Base-by-base conservation (phyloP, 2,113 vertebrate species). In the Scophthalmus maximus region DNA sequence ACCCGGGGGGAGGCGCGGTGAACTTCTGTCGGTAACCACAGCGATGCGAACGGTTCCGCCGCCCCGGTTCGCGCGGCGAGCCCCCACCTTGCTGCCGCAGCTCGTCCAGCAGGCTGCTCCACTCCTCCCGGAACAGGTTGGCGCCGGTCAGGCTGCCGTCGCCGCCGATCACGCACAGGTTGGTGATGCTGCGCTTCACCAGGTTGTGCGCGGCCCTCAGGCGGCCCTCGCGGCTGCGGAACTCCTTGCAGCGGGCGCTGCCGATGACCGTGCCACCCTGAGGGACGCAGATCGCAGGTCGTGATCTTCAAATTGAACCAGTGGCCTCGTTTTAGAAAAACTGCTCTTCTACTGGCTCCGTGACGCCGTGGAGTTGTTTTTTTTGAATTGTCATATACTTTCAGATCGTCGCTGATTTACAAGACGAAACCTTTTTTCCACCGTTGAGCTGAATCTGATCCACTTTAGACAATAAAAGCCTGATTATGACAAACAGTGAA, bases 191-290 rank as follows among this genome's bases (percentile, higher is more conserved):
- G 2, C 53, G 85, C 82, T 92, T 88, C 11, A 97, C 88, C 47
- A 99, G 92, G 89, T 99, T 96, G 78, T 50, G 76, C 1, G 97
- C 98, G 0, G 96, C 98, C 61, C 93, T 93, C 79, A 98, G 60
- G 0, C 97, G 96, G 0, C 98, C 98, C 67, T 97, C 97, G 0
- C 87, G 96, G 0, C 77, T 88, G 0, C 95, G 95, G 52, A 99
- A 99, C 66, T 94, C 89, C 23, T 96, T 94, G 87, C 98, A 98
- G 51, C 98, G 96, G 0, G 98, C 98, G 0, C 97, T 99, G 59
- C 98, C 98, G 12, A 99, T 99, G 50, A 99, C 96, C 0, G 98
- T 99, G 3, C 98, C 98, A 0, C 98, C 97, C 98, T 99, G 75
- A 46, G 2, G n/a, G 64, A 1, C 26, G 9, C 4, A 50, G 1